phyloP scores from a whole-genome alignment of 2,113 vertebrate genomes.

The Nothocercus nigrocapillus region DNA sequence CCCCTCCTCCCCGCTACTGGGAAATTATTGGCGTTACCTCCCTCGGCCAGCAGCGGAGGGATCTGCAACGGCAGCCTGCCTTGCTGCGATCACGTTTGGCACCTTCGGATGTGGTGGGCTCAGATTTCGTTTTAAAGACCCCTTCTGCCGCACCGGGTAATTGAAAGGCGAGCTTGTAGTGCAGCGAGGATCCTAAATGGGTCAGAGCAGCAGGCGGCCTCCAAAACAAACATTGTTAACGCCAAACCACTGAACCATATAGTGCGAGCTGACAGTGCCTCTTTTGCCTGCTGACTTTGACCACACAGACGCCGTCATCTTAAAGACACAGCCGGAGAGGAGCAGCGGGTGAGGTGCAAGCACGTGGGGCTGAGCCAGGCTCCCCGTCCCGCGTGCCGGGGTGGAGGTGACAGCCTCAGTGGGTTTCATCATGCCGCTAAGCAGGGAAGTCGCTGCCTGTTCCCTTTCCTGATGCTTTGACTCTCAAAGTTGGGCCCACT shows the following conservation, averaged over 20 bases:
- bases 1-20: not conserved
- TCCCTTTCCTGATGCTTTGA: not conserved
- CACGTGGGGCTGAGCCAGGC: accelerated
- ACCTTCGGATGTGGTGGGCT: not conserved
- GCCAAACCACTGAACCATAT: conserved; percentile 66
- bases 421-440: not conserved
- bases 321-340: conserved; percentile 33
- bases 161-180: conserved; percentile 1
- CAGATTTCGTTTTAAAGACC: not conserved
- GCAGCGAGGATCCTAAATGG: conserved; percentile 60
- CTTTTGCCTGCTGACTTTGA: conserved; percentile 45
- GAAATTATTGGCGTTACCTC: accelerated
- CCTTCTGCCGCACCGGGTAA: not conserved
- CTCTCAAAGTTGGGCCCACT: not conserved
- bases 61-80: not conserved
- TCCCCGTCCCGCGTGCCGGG: accelerated
- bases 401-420: not conserved
- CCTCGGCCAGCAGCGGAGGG: not conserved
- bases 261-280: conserved; percentile 51
- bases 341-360: not conserved
- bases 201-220: conserved; percentile 55
- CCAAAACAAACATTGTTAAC: conserved; percentile 58
- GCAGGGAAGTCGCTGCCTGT: accelerated
- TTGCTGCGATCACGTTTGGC: accelerated
- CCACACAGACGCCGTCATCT: not conserved